These are phyloP conservation scores for Nettapus auritus DNA, from an alignment of 2,113 vertebrate species.

Conservation along the genomic window DNA sequence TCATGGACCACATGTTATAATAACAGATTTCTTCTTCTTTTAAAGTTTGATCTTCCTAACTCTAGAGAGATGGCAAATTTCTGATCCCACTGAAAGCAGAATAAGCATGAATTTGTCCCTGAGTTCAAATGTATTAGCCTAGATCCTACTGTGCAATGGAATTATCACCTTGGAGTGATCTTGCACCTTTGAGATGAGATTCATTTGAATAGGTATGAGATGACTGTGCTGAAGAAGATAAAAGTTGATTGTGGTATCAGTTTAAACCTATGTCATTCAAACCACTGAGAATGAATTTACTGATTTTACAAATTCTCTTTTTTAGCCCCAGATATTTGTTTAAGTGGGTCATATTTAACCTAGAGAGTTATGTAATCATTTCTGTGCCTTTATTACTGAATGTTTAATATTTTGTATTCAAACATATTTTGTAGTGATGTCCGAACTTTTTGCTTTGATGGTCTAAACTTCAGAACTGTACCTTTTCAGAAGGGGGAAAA, in stretches of 20 bases:
- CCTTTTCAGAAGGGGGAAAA: slow-evolving; percentile 2
- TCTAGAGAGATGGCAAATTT: slow-evolving; percentile 15
- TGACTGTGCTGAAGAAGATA: slow-evolving; percentile 41
- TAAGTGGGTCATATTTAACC: slow-evolving; percentile 69
- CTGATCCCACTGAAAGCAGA: not conserved
- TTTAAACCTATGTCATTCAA: slow-evolving; percentile 51
- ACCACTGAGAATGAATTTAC: slow-evolving; percentile 34
- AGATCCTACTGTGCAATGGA: not conserved
- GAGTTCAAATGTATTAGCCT: slow-evolving; percentile 15
- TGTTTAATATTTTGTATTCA: slow-evolving; percentile 71
- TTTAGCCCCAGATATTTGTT: slow-evolving; percentile 65
- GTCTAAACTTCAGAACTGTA: slow-evolving; percentile 61
- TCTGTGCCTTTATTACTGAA: slow-evolving; percentile 66
- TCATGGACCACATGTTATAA: not conserved
- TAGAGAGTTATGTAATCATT: slow-evolving; percentile 69
- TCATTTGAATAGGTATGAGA: slow-evolving; percentile 58
- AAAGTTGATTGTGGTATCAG: slow-evolving; percentile 42
- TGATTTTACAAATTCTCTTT: slow-evolving; percentile 49
- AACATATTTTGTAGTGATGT: slow-evolving; percentile 69
- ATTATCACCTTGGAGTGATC: slow-evolving; percentile 13
- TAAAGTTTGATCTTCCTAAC: not conserved
- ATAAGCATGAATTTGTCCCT: slow-evolving; percentile 26
- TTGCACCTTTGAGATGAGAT: slow-evolving; percentile 21
- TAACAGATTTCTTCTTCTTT: not conserved
- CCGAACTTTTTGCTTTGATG: slow-evolving; percentile 75